Evolutionary conservation across 2,113 vertebrate genomes (phyloP).

Genomic region (Anthoscopus minutus): DNA sequence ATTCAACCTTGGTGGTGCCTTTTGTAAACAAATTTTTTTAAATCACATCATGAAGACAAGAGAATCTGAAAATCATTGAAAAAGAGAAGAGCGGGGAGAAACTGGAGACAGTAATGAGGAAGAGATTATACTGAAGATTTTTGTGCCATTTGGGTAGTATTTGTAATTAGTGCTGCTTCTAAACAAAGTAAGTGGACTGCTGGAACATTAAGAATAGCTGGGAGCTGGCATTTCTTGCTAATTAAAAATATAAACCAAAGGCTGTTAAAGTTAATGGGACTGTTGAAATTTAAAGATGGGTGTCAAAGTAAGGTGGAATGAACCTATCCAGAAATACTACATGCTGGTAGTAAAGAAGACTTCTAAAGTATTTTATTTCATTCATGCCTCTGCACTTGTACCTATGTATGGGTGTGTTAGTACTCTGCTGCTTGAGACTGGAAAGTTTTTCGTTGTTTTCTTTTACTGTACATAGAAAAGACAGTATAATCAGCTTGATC

Average conservation of each 20-base stretch:
- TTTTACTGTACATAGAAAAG: neutral
- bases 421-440: neutral
- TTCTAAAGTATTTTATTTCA: conserved; percentile 8
- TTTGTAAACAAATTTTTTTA: conserved; percentile 57
- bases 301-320: neutral
- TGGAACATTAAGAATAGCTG: conserved; percentile 7
- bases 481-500: neutral
- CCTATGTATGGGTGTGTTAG: neutral
- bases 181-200: conserved; percentile 2
- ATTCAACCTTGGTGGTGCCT: conserved; percentile 5
- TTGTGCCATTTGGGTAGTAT: conserved; percentile 14
- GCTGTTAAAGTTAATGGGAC: neutral
- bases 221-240: conserved; percentile 30
- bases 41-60: conserved; percentile 23
- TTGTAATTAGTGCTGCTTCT: conserved; percentile 34
- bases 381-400: neutral
- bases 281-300: conserved; percentile 9
- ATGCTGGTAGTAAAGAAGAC: neutral
- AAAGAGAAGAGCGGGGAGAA: conserved; percentile 16
- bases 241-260: conserved; percentile 10
- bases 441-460: neutral
- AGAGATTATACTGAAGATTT: conserved; percentile 6
- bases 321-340: neutral
- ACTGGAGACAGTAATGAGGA: conserved; percentile 36
- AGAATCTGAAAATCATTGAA: conserved; percentile 19